Evolutionary conservation across 1,140 invertebrate species (phyloP).

Genomic region (Psilanteris sp.): DNA sequence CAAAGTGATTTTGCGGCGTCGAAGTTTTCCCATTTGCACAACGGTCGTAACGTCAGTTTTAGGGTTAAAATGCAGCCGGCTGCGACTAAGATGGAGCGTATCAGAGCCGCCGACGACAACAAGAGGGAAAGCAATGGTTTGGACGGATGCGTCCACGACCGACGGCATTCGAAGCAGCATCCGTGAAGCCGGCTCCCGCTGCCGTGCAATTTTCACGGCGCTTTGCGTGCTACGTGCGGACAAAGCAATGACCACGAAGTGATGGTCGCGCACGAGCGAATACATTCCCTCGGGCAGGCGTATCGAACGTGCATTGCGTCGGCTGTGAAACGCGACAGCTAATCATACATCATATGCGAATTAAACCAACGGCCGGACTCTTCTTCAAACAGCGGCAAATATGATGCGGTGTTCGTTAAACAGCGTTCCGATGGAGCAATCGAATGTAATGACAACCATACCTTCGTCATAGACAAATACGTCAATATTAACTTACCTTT

Average conservation of each 20-base stretch:
- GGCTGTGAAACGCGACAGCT: slow-evolving; percentile 64
- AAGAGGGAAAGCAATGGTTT: slow-evolving; percentile 55
- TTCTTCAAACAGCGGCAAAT: slow-evolving; percentile 59
- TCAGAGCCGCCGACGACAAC: slow-evolving; percentile 17
- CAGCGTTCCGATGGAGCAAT: slow-evolving; percentile 45
- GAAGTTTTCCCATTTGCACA: slow-evolving; percentile 39
- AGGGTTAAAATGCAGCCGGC: slow-evolving; percentile 35
- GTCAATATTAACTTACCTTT: slow-evolving; percentile 28
- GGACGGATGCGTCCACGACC: slow-evolving; percentile 56
- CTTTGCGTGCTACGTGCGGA: slow-evolving; percentile 61
- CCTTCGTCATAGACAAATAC: slow-evolving; percentile 50
- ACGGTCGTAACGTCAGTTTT: slow-evolving; percentile 32
- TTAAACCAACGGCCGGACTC: slow-evolving; percentile 56
- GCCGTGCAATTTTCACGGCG: slow-evolving; percentile 62
- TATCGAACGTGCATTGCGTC: slow-evolving; percentile 51
- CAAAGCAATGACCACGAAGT: slow-evolving; percentile 63
- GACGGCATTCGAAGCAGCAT: slow-evolving; percentile 45
- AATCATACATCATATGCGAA: slow-evolving; percentile 64
- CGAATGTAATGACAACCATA: slow-evolving; percentile 46
- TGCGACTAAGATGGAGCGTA: slow-evolving; percentile 55
- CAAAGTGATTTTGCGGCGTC: slow-evolving; percentile 26
- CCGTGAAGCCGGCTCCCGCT: slow-evolving; percentile 33
- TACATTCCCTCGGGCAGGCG: slow-evolving; percentile 54
- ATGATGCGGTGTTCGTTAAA: slow-evolving; percentile 48
- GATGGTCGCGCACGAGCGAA: slow-evolving; percentile 60